phyloP scores from a whole-genome alignment of 2,113 vertebrate species.

The Rattus rattus region DNA sequence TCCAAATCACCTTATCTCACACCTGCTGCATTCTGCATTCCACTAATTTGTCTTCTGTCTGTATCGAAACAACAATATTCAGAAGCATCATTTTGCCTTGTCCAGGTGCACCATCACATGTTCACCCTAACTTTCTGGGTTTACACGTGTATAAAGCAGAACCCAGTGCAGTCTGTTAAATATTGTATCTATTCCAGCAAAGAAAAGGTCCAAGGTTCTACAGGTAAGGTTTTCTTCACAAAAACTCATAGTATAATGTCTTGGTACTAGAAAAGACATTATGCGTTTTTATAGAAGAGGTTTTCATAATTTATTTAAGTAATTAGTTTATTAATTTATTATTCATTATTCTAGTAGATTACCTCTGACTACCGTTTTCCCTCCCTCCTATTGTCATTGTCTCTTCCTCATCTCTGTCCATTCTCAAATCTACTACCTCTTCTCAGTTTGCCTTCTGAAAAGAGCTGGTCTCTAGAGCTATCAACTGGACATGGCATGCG shows the following conservation, averaged over 20 bases:
- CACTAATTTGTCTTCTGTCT: not conserved
- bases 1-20: not conserved
- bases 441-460: no score
- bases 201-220: no score
- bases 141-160: conserved; percentile 86
- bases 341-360: not conserved
- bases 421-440: no score
- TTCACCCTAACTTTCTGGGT: conserved; percentile 89
- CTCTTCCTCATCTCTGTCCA: not conserved
- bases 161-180: conserved; percentile 87
- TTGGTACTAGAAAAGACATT: conserved; percentile 52
- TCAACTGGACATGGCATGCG: not conserved
- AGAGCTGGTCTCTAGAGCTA: not conserved
- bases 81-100: not conserved
- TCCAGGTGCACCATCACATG: fast-evolving
- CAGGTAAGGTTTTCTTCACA: no score
- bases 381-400: not conserved
- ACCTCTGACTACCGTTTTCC: not conserved
- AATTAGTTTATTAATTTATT: not conserved
- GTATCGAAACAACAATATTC: not conserved
- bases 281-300: not conserved
- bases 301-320: not conserved
- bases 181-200: no score
- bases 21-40: not conserved
- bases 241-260: conserved; percentile 75